These are phyloP conservation scores for Graphium colonna DNA, from an alignment of 2,888 invertebrate species.

Conservation along the genomic window DNA sequence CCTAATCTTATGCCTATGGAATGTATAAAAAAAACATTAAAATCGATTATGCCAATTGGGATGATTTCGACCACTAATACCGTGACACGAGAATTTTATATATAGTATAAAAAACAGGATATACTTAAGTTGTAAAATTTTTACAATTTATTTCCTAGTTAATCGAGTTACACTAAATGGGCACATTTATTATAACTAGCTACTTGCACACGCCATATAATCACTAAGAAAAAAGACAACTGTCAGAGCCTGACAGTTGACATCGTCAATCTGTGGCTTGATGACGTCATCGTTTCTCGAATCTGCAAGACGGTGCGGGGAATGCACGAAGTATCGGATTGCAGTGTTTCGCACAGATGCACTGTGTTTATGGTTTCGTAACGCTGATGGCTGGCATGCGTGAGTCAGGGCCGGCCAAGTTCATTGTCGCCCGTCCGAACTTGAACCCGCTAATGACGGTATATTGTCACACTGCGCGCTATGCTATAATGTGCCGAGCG, in stretches of 20 bases:
- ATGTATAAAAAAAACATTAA: no score
- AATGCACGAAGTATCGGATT: slow-evolving; percentile 29
- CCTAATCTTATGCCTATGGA: no score
- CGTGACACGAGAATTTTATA: no score
- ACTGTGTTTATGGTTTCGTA: slow-evolving; percentile 73
- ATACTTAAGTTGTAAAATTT: background rate
- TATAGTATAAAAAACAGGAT: no score
- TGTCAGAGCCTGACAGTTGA: background rate
- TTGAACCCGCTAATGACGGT: slow-evolving; percentile 64
- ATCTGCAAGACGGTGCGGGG: slow-evolving; percentile 11
- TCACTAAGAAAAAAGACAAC: background rate
- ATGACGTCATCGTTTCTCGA: background rate
- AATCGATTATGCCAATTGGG: no score
- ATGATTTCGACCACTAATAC: no score
- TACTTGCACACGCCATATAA: no score
- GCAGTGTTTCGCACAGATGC: slow-evolving; percentile 55
- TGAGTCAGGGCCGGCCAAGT: slow-evolving; percentile 78
- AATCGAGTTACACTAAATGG: background rate
- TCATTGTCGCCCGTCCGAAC: slow-evolving; percentile 77
- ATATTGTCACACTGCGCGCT: slow-evolving; percentile 43
- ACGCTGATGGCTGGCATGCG: slow-evolving; percentile 64
- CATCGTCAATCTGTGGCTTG: no score
- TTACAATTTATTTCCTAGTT: background rate
- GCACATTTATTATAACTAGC: no score
- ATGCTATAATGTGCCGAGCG: slow-evolving; percentile 33